Evolutionary conservation across 2,113 vertebrate species (phyloP).

Genomic region (Aix galericulata): DNA sequence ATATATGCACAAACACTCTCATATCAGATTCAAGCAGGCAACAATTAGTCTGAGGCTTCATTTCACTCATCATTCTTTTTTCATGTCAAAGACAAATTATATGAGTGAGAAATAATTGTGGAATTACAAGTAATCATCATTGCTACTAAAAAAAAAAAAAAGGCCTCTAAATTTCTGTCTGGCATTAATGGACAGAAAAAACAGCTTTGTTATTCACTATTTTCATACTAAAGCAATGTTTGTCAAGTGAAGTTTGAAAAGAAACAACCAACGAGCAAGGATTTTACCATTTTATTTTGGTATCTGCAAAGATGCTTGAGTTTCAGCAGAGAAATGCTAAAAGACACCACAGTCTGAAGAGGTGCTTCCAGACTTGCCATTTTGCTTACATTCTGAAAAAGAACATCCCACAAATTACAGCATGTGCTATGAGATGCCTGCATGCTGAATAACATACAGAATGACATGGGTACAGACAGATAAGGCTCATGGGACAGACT

Average conservation of each 20-base stretch:
- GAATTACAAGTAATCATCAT: not conserved
- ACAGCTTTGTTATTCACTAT: not conserved
- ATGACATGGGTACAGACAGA: not conserved
- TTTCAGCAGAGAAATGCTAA: not conserved
- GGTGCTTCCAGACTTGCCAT: not conserved
- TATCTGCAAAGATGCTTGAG: not conserved
- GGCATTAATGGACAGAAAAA: not conserved
- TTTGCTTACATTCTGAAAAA: not conserved
- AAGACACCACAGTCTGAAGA: not conserved
- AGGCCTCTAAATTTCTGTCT: not conserved
- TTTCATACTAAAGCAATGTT: not conserved
- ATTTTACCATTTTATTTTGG: not conserved
- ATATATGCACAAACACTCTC: not conserved
- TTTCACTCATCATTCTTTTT: not conserved
- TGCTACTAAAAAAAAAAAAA: not conserved
- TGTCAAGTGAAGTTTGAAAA: not conserved
- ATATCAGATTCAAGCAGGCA: not conserved
- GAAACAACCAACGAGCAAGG: accelerated
- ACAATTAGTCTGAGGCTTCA: not conserved
- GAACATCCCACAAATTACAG: not conserved
- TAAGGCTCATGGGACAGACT: not conserved
- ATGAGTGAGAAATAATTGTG: not conserved
- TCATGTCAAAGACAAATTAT: not conserved
- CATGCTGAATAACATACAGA: no score
- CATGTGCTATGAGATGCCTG: not conserved